Evolutionary conservation across 2,888 invertebrate genomes (phyloP).

Genomic region (Chrysolina oricalcia): DNA sequence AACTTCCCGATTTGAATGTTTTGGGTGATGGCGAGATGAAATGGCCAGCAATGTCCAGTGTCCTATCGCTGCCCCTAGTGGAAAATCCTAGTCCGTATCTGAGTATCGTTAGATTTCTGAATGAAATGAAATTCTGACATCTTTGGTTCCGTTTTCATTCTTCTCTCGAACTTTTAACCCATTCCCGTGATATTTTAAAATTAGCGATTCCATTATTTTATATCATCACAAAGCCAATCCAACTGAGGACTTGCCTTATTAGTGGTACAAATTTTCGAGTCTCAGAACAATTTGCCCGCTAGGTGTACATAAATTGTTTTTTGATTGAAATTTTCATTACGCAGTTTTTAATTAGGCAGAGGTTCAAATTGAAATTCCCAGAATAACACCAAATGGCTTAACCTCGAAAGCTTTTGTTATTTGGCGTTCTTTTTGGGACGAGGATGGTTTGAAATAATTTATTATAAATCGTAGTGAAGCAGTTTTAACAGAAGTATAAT

Average conservation of each 20-base stretch:
- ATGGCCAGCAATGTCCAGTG: too few species aligned
- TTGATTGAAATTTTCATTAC: constrained; percentile 17
- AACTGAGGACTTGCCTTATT: background rate
- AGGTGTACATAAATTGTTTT: background rate
- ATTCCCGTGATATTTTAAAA: background rate
- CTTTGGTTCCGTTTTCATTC: background rate
- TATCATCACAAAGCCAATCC: background rate
- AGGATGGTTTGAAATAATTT: too few species aligned
- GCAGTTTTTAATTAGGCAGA: background rate
- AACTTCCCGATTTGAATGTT: too few species aligned
- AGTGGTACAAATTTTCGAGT: background rate
- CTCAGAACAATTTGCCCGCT: background rate
- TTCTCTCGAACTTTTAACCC: background rate
- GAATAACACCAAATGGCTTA: background rate
- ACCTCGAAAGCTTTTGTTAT: background rate
- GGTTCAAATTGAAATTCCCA: background rate
- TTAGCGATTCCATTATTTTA: constrained; percentile 13
- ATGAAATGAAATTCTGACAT: too few species aligned
- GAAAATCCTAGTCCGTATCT: too few species aligned
- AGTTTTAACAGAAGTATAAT: too few species aligned
- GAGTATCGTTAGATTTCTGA: too few species aligned
- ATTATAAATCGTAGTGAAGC: too few species aligned
- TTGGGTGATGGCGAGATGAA: too few species aligned
- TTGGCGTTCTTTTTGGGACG: background rate
- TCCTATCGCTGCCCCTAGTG: too few species aligned